Evolutionary conservation across 2,113 vertebrate species (phyloP).

Genomic region (Jacana jacana): DNA sequence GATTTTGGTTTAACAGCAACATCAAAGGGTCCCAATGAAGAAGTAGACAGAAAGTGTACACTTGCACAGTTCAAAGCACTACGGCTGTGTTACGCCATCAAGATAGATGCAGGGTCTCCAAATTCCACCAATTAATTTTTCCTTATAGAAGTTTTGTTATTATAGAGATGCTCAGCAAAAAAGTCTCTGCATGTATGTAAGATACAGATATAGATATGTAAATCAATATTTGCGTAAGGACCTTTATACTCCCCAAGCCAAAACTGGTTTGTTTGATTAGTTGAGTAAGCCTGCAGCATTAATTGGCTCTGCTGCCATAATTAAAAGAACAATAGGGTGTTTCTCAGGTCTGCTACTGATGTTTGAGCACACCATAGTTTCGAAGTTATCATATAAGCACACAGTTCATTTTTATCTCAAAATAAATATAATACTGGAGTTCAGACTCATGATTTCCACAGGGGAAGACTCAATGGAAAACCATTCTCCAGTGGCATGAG

Average conservation of each 20-base stretch:
- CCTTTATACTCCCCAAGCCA: constrained; percentile 6
- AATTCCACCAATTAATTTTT: background rate
- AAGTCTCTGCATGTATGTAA: background rate
- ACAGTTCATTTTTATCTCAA: constrained; percentile 37
- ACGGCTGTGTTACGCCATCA: background rate
- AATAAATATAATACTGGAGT: constrained; percentile 17
- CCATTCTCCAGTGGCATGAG: constrained; percentile 21
- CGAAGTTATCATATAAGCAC: background rate
- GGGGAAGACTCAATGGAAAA: constrained; percentile 51
- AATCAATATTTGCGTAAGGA: constrained; percentile 25
- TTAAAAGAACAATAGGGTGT: background rate
- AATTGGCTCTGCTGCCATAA: constrained; percentile 7
- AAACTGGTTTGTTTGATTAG: constrained; percentile 40
- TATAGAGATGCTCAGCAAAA: background rate
- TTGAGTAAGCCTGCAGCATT: background rate
- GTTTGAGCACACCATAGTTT: background rate
- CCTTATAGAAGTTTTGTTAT: background rate
- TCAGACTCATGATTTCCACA: constrained; percentile 14
- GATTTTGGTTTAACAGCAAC: constrained; percentile 2
- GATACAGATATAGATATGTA: constrained; percentile 17
- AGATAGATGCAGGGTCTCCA: background rate
- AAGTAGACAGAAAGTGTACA: background rate
- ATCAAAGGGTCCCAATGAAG: constrained; percentile 47
- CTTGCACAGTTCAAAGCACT: constrained; percentile 4
- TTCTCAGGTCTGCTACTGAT: constrained; percentile 14